Conservation (phyloP, 1,140 invertebrate species). For the Pemphigus obesinymphae region DNA sequence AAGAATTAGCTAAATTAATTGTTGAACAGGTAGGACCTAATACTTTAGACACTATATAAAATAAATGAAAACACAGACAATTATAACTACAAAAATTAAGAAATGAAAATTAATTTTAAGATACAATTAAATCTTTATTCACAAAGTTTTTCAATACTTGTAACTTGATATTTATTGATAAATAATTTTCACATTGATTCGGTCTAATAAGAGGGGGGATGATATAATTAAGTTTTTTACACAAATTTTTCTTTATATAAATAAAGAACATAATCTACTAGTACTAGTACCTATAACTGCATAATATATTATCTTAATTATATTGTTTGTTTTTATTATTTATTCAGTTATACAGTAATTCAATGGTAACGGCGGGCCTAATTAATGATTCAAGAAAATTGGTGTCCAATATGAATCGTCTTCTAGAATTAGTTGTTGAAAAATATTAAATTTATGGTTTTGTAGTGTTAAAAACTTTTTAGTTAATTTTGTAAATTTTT, state of each 20-base stretch:
- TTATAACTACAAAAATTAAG: background rate
- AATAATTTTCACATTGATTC: background rate
- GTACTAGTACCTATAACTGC: too few relatives aligned
- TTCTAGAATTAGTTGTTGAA: slow-evolving; percentile 77
- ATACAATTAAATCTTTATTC: background rate
- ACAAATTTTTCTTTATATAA: too few relatives aligned
- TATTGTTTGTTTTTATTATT: slow-evolving; percentile 48
- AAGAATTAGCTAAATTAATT: slow-evolving; percentile 75
- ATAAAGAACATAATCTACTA: too few relatives aligned
- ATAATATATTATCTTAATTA: background rate
- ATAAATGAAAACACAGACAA: too few relatives aligned
- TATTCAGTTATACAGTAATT: slow-evolving; percentile 78
- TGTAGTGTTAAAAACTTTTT: background rate
- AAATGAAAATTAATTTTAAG: background rate
- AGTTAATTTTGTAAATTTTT: slow-evolving; percentile 34
- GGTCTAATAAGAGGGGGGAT: too few relatives aligned
- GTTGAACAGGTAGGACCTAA: slow-evolving; percentile 68
- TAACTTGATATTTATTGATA: too few relatives aligned
- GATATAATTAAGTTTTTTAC: too few relatives aligned
- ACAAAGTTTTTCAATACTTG: too few relatives aligned
- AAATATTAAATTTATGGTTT: slow-evolving; percentile 58
- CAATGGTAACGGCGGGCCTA: slow-evolving; percentile 92
- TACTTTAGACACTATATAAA: background rate
- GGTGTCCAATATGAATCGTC: slow-evolving; percentile 77
- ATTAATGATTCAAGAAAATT: slow-evolving; percentile 84